Conservation (phyloP, 2,888 invertebrate species). For the Lithophane semibrunnea region DNA sequence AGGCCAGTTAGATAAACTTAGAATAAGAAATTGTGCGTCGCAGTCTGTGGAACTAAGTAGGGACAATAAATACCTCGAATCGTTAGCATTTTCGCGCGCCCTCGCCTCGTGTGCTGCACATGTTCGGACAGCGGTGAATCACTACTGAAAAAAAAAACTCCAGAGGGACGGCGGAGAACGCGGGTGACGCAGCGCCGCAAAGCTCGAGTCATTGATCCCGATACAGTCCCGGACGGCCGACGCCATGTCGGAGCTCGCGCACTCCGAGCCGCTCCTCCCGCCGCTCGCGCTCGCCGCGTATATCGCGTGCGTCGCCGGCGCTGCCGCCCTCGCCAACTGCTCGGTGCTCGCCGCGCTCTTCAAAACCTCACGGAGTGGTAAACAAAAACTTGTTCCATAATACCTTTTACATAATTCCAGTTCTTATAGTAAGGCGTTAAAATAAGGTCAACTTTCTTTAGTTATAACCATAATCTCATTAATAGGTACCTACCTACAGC, state of each 20-base stretch:
- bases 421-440: slow-evolving; percentile 4
- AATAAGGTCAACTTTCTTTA: slow-evolving; percentile 27
- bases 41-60: slow-evolving; percentile 38
- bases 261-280: slow-evolving; percentile 80
- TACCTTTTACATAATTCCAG: slow-evolving; percentile 10
- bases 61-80: slow-evolving; percentile 66
- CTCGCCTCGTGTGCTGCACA: slow-evolving; percentile 82
- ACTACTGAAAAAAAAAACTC: slow-evolving; percentile 81
- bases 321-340: slow-evolving; percentile 85
- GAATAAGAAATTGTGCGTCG: slow-evolving; percentile 54
- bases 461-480: slow-evolving; percentile 3
- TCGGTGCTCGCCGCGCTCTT: slow-evolving; percentile 84
- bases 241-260: slow-evolving; percentile 83
- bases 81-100: slow-evolving; percentile 73
- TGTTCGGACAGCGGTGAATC: slow-evolving; percentile 84
- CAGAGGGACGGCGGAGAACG: slow-evolving; percentile 83
- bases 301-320: slow-evolving; percentile 85
- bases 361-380: slow-evolving; percentile 88
- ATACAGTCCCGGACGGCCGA: slow-evolving; percentile 84
- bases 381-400: slow-evolving; percentile 56
- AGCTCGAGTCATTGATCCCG: slow-evolving; percentile 90
- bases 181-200: slow-evolving; percentile 83
- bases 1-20: slow-evolving; percentile 42
- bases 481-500: neutral
- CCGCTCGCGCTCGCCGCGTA: slow-evolving; percentile 80